These are phyloP conservation scores for Eulemur mongoz DNA, from an alignment of 2,797 vertebrate genomes.

Conservation along the genomic window DNA sequence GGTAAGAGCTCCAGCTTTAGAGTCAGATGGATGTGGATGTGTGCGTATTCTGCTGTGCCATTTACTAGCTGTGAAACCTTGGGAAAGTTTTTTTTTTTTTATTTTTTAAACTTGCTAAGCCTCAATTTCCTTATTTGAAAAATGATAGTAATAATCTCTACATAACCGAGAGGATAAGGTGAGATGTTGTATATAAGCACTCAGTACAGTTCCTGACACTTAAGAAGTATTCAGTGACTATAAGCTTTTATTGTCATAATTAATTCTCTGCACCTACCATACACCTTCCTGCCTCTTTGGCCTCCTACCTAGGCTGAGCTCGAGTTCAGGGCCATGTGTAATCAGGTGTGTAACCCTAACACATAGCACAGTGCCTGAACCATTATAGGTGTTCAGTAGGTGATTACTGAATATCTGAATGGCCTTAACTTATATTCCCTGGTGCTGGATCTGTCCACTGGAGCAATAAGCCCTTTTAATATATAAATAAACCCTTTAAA, in stretches of 20 bases:
- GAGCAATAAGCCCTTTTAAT: background rate
- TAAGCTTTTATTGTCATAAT: conserved; percentile 10
- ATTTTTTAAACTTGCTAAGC: background rate
- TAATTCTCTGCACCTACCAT: background rate
- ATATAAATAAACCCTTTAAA: background rate
- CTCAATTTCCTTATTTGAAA: conserved; percentile 44
- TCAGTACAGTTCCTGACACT: background rate
- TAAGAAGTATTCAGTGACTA: background rate
- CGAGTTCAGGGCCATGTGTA: background rate
- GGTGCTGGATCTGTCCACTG: background rate
- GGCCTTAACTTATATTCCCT: background rate
- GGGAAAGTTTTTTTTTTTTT: background rate
- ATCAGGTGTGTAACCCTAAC: background rate
- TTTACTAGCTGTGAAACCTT: background rate
- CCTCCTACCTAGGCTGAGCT: background rate
- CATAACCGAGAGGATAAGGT: background rate
- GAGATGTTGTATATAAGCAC: background rate
- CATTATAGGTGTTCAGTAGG: background rate
- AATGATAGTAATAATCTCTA: background rate
- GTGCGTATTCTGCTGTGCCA: background rate
- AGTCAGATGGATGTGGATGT: background rate
- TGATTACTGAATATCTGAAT: background rate
- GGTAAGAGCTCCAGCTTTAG: background rate
- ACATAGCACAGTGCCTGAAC: background rate
- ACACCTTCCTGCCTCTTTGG: background rate